phyloP scores from a whole-genome alignment of 2,113 vertebrate genomes.

The Takifugu flavidus region DNA sequence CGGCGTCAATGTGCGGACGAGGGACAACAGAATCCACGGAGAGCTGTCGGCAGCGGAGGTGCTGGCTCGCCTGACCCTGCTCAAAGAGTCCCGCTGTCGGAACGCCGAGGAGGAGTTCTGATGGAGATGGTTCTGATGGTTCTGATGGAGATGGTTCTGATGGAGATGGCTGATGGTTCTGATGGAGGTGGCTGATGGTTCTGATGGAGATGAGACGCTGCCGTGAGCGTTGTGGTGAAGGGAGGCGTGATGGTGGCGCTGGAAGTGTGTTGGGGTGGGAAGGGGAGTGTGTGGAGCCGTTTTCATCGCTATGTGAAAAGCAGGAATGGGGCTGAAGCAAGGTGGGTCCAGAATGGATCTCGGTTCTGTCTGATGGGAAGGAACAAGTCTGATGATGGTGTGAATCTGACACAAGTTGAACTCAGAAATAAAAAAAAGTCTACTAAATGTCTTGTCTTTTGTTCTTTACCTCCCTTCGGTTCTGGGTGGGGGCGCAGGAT shows the following conservation, averaged over 20 bases:
- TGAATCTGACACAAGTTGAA: no score
- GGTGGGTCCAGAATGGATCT: no score
- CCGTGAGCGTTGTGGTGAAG: background rate
- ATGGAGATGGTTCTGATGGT: conserved; percentile 28
- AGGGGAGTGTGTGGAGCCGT: background rate
- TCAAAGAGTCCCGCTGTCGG: conserved; percentile 75
- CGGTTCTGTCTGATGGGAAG: no score
- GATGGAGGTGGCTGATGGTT: no score
- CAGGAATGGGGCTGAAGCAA: background rate
- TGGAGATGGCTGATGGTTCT: no score
- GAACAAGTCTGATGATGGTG: no score
- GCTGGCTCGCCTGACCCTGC: conserved; percentile 79
- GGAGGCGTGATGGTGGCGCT: background rate
- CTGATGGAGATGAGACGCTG: background rate
- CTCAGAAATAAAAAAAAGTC: no score
- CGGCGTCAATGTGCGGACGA: conserved; percentile 86
- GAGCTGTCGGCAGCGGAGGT: conserved; percentile 79
- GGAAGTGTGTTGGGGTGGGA: no score
- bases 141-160: no score
- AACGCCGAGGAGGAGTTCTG: conserved; percentile 89
- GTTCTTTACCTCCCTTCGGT: no score
- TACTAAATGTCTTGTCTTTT: no score
- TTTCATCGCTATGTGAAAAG: background rate
- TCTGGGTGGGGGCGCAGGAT: no score
- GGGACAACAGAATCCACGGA: conserved; percentile 93